Percentiles rank a stretch among this genome's conserved stretches.
Conservation (phyloP, 2,113 vertebrate species). For the Empidonax alnorum region DNA sequence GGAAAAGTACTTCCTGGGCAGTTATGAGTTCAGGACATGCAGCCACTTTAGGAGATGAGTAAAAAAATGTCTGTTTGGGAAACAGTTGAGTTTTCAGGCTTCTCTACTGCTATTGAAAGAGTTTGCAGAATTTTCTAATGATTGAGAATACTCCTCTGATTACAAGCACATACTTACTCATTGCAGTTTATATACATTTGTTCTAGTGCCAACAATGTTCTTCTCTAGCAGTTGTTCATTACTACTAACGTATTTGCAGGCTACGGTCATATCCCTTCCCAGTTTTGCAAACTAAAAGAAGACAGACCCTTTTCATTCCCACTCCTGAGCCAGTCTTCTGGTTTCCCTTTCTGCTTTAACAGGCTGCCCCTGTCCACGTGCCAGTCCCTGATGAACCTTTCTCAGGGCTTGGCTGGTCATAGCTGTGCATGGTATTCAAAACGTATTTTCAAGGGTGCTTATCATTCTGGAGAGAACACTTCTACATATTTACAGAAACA, state of each 20-base stretch:
- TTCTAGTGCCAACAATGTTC: neutral
- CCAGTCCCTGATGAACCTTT: neutral
- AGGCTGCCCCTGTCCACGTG: neutral
- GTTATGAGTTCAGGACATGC: neutral
- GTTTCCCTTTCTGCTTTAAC: neutral
- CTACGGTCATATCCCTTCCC: neutral
- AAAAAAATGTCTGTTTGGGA: neutral
- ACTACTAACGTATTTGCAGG: neutral
- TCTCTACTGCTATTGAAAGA: neutral
- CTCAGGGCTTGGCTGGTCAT: neutral
- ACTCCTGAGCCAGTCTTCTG: neutral
- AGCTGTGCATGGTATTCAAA: neutral
- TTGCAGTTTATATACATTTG: neutral
- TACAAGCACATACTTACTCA: neutral
- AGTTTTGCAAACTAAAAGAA: neutral
- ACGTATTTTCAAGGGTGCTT: neutral
- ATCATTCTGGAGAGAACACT: accelerated
- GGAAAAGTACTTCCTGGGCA: neutral
- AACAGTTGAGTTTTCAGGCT: neutral
- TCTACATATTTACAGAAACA: neutral
- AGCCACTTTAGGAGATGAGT: neutral
- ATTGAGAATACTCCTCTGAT: neutral
- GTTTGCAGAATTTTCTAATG: neutral
- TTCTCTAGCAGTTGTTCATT: constrained; percentile 4
- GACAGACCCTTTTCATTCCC: neutral